Percentiles rank a stretch among this genome's conserved stretches.
These are phyloP conservation scores for Nerophis ophidion DNA, from an alignment of 2,113 vertebrate species.

Conservation along the genomic window DNA sequence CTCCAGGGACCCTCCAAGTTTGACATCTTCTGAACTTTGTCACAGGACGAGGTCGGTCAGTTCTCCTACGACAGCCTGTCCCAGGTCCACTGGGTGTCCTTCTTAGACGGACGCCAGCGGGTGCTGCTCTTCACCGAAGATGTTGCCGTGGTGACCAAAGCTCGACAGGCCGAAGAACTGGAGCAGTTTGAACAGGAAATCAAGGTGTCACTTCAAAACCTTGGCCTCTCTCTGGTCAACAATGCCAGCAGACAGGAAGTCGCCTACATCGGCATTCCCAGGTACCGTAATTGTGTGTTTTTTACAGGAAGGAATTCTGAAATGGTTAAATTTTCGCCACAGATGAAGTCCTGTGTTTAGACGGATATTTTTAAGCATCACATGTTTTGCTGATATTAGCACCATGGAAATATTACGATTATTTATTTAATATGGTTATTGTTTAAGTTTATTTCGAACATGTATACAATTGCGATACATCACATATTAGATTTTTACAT, in stretches of 20 bases:
- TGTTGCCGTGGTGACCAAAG: constrained; percentile 85
- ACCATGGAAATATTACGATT: too few relatives aligned
- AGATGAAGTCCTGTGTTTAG: too few relatives aligned
- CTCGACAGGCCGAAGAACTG: constrained; percentile 89
- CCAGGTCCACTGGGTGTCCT: constrained; percentile 93
- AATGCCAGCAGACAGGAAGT: constrained; percentile 85
- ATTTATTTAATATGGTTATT: too few relatives aligned
- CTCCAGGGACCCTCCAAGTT: neutral
- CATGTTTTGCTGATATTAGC: too few relatives aligned
- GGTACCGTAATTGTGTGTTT: constrained; percentile 31
- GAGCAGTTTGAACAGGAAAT: constrained; percentile 90
- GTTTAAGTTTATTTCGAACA: too few relatives aligned
- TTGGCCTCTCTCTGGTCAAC: constrained; percentile 90
- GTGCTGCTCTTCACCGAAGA: constrained; percentile 93
- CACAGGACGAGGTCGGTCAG: constrained; percentile 87
- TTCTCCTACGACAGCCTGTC: constrained; percentile 78
- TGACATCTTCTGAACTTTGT: neutral
- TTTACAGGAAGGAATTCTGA: too few relatives aligned
- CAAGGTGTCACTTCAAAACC: constrained; percentile 83
- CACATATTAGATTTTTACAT: too few relatives aligned
- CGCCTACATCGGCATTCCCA: constrained; percentile 90
- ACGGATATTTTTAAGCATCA: too few relatives aligned
- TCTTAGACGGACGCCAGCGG: constrained; percentile 90
- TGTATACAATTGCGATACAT: too few relatives aligned
- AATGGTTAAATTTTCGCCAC: too few relatives aligned